Evolutionary conservation across 2,888 invertebrate species (phyloP).

Genomic region (Cephus runcator): DNA sequence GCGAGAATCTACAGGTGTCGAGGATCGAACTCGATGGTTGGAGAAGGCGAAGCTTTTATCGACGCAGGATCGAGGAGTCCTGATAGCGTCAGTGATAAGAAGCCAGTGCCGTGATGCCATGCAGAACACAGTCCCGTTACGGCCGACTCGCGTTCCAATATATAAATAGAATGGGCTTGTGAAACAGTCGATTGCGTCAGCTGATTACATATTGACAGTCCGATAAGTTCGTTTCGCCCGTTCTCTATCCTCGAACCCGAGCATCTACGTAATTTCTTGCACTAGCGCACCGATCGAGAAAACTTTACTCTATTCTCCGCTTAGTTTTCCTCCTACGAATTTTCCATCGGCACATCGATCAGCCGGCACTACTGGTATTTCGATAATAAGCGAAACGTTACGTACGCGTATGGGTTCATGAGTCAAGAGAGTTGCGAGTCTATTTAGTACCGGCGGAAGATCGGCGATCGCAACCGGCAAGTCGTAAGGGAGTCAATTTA

Average conservation of each 20-base stretch:
- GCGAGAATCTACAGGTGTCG: background rate
- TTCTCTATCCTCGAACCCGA: background rate
- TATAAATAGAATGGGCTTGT: conserved; percentile 35
- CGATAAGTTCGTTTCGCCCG: conserved; percentile 41
- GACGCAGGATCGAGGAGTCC: background rate
- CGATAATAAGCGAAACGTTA: background rate
- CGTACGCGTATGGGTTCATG: too few relatives aligned
- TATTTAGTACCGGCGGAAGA: background rate
- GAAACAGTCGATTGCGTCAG: conserved; percentile 43
- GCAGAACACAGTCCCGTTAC: conserved; percentile 15
- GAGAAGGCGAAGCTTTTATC: conserved; percentile 15
- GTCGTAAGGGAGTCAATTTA: conserved; percentile 22
- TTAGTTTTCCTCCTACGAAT: background rate
- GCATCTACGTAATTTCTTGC: background rate
- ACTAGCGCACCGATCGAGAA: background rate
- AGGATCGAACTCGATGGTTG: conserved; percentile 36
- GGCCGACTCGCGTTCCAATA: conserved; percentile 6
- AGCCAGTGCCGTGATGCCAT: background rate
- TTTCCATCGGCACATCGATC: too few relatives aligned
- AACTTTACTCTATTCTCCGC: background rate
- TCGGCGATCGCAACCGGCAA: background rate
- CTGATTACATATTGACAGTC: conserved; percentile 60
- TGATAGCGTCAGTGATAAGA: background rate
- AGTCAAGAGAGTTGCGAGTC: background rate
- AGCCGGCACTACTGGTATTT: background rate